These are phyloP conservation scores for Metopia argyrocephala DNA, from an alignment of 2,888 invertebrate species.

Conservation along the genomic window DNA sequence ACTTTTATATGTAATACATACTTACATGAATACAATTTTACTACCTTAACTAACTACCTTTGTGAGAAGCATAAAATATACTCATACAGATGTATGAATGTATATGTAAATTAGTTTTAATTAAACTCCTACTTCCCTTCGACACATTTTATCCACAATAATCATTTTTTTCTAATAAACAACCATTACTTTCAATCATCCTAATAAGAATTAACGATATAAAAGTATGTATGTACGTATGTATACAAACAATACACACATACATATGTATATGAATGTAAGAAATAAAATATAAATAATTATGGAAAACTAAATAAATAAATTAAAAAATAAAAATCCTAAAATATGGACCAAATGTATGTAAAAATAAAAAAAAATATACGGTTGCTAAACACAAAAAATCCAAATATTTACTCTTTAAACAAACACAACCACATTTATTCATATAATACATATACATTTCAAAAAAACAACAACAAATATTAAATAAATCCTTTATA, in stretches of 20 bases:
- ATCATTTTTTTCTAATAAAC: too few species aligned
- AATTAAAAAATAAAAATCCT: constrained; percentile 38
- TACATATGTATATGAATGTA: constrained; percentile 29
- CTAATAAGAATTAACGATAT: too few species aligned
- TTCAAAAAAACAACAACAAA: too few species aligned
- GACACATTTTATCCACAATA: too few species aligned
- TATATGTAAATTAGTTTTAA: background rate
- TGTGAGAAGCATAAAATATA: constrained; percentile 15
- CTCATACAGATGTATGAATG: constrained; percentile 16
- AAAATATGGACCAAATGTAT: constrained; percentile 60
- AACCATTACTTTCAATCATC: too few species aligned
- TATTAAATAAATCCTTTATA: too few species aligned
- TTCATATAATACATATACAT: background rate
- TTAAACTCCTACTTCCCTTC: background rate
- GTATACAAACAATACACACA: constrained; percentile 13
- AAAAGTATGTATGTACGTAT: background rate
- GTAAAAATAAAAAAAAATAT: constrained; percentile 4
- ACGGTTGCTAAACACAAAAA: constrained; percentile 29
- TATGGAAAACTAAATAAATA: background rate
- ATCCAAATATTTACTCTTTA: too few species aligned
- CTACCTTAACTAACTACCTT: constrained; percentile 24
- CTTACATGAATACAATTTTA: background rate
- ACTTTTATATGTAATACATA: background rate
- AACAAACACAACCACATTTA: background rate
- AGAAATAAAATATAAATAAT: constrained; percentile 19